Evolutionary conservation across 2,888 invertebrate species (phyloP).

Genomic region (Campaea margaritaria): DNA sequence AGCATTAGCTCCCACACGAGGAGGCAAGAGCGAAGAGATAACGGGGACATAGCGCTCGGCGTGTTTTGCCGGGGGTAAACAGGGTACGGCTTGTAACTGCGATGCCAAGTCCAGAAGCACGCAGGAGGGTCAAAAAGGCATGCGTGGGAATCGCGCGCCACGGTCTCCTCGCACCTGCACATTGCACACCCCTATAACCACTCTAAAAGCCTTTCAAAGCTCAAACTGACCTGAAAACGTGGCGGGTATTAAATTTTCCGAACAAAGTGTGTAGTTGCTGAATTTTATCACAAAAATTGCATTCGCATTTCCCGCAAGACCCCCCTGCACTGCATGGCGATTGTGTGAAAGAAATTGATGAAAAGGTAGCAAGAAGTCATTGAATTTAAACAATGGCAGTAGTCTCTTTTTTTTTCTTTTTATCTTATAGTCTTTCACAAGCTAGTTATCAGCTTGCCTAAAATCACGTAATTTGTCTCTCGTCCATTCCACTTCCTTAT

Average conservation of each 20-base stretch:
- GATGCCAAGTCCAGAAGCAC: slow-evolving; percentile 51
- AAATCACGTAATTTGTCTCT: no score
- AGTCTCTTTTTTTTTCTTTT: no score
- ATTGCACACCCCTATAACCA: background rate
- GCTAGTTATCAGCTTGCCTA: no score
- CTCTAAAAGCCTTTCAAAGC: background rate
- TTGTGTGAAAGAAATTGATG: no score
- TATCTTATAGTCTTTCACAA: no score
- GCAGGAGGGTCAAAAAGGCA: slow-evolving; percentile 55
- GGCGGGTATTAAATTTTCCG: no score
- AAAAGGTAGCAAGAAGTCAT: no score
- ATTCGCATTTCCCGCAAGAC: no score
- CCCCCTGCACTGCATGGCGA: no score
- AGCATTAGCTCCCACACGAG: slow-evolving; percentile 50
- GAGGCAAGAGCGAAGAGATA: slow-evolving; percentile 56
- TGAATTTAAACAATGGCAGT: no score
- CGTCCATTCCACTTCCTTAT: background rate
- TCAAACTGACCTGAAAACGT: background rate
- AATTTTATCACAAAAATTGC: no score
- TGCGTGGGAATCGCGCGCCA: slow-evolving; percentile 62
- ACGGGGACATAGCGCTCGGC: slow-evolving; percentile 66
- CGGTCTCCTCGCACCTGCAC: background rate
- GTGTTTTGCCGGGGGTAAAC: slow-evolving; percentile 59
- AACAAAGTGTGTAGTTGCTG: no score
- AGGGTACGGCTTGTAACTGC: slow-evolving; percentile 54